A percentile compares a stretch with the other conserved stretches of the same genome.
phyloP scores from a whole-genome alignment of 2,113 vertebrate species.

The Variabilichromis moorii region DNA sequence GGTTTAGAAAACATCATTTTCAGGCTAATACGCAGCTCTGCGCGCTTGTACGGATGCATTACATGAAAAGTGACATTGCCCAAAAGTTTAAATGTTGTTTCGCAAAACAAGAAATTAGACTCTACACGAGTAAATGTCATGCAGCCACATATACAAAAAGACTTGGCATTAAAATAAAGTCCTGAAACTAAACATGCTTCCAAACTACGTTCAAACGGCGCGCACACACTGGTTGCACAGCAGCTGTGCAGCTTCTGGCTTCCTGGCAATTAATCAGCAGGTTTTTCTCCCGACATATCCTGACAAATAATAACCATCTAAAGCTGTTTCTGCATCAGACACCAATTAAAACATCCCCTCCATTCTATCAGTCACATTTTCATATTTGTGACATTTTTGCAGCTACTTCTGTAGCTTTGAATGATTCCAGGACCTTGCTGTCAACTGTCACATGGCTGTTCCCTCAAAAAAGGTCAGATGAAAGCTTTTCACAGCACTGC shows the following conservation, averaged over 20 bases:
- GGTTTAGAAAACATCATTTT: neutral
- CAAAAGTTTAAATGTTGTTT: neutral
- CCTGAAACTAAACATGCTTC: neutral
- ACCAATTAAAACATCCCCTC: neutral
- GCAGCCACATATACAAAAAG: neutral
- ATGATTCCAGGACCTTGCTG: neutral
- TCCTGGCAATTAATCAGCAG: neutral
- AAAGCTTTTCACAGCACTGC: neutral
- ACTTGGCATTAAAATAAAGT: neutral
- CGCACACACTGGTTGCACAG: neutral
- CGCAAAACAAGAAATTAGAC: neutral
- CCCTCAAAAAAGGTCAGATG: neutral
- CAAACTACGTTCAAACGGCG: neutral
- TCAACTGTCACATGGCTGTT: neutral
- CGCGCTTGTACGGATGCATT: neutral
- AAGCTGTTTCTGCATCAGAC: neutral
- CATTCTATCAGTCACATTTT: neutral
- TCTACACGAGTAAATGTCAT: neutral
- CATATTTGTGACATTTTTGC: no score
- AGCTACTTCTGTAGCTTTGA: neutral
- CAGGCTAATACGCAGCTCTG: neutral
- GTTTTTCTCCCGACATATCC: neutral
- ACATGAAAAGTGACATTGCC: neutral
- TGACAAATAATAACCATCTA: neutral
- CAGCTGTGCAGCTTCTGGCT: neutral